Evolutionary conservation across 2,888 invertebrate species (phyloP).

Genomic region (Horisme vitalbata): DNA sequence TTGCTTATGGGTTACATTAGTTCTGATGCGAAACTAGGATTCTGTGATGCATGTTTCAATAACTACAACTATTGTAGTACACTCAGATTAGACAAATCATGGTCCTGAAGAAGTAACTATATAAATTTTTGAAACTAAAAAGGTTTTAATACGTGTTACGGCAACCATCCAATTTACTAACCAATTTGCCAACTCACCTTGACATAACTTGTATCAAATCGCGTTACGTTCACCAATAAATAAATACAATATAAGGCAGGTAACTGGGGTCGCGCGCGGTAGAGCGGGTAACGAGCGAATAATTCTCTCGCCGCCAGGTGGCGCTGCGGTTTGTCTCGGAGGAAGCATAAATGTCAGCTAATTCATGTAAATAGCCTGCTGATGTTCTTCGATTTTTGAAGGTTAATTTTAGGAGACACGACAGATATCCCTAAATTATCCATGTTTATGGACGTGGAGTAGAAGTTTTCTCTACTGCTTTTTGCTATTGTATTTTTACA

Average conservation of each 20-base stretch:
- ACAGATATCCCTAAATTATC: slow-evolving; percentile 9
- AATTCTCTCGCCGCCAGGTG: slow-evolving; percentile 72
- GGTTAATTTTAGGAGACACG: slow-evolving; percentile 28
- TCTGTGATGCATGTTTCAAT: no score
- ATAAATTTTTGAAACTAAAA: no score
- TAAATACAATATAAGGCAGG: slow-evolving; percentile 47
- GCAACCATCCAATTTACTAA: not conserved
- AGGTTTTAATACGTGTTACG: no score
- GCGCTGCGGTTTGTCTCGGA: slow-evolving; percentile 73
- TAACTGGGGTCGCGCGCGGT: slow-evolving; percentile 51
- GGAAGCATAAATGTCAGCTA: slow-evolving; percentile 77
- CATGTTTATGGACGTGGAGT: slow-evolving; percentile 4
- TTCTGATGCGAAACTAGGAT: no score
- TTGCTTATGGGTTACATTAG: no score
- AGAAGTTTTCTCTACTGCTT: no score
- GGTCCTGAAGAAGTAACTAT: no score
- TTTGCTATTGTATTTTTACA: no score
- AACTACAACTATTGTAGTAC: no score
- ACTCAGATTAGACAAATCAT: no score
- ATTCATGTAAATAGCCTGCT: slow-evolving; percentile 75
- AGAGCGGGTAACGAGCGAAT: slow-evolving; percentile 77
- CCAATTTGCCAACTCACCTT: slow-evolving; percentile 19
- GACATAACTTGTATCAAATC: slow-evolving; percentile 26
- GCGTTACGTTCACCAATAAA: slow-evolving; percentile 41
- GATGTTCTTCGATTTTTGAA: slow-evolving; percentile 58